Evolutionary conservation across 2,888 invertebrate genomes (phyloP).

Genomic region (Dione juno): DNA sequence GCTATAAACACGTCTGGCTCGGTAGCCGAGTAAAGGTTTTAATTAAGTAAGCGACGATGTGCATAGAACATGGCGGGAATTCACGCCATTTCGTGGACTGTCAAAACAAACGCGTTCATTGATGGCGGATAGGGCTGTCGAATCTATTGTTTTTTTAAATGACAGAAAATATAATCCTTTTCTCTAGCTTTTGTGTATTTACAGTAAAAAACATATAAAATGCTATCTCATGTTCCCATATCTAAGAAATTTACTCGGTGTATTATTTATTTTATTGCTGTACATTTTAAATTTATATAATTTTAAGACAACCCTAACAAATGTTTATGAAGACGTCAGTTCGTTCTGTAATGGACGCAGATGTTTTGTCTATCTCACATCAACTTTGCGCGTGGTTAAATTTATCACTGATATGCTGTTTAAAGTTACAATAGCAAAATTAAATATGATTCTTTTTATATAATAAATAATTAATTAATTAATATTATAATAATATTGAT

Average conservation of each 20-base stretch:
- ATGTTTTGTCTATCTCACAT: constrained; percentile 49
- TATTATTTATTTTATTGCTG: neutral
- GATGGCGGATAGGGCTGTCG: constrained; percentile 52
- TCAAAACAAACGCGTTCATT: constrained; percentile 59
- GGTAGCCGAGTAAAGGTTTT: constrained; percentile 46
- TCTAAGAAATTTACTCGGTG: too few relatives aligned
- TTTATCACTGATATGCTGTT: constrained; percentile 30
- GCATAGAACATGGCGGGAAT: constrained; percentile 48
- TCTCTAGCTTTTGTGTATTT: neutral
- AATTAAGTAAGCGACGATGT: constrained; percentile 52
- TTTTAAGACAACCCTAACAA: constrained; percentile 36
- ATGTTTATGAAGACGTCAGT: constrained; percentile 41
- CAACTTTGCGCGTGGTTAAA: constrained; percentile 31
- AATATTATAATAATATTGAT: too few relatives aligned
- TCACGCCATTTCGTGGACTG: constrained; percentile 53
- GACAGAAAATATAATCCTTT: neutral
- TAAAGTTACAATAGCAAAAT: neutral
- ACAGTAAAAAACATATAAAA: too few relatives aligned
- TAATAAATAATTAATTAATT: constrained; percentile 5
- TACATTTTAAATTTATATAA: neutral
- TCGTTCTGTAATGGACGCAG: constrained; percentile 46
- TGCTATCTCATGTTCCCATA: too few relatives aligned
- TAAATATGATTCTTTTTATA: neutral
- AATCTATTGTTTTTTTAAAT: neutral
- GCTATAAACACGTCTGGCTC: constrained; percentile 49